phyloP scores from a whole-genome alignment of 2,113 vertebrate genomes.

The Dipodomys spectabilis region DNA sequence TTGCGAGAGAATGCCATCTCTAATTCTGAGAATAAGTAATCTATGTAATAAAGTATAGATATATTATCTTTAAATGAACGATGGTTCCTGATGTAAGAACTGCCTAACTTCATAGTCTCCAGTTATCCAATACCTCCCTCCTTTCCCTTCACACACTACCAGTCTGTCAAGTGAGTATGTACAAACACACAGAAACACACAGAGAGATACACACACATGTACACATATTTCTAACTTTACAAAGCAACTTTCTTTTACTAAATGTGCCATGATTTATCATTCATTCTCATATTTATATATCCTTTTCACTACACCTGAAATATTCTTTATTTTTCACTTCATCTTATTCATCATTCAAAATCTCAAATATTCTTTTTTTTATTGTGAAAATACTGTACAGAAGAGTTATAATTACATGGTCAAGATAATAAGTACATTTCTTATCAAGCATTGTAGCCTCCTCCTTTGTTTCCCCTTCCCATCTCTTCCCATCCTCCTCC shows the following conservation, averaged over 20 bases:
- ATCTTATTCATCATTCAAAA: not conserved
- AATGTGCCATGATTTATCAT: not conserved
- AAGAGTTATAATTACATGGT: no score
- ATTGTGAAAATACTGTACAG: no score
- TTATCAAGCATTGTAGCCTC: no score
- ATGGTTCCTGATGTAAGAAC: not conserved
- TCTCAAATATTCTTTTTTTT: not conserved
- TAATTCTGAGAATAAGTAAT: not conserved
- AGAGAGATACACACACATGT: not conserved
- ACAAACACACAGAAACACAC: not conserved
- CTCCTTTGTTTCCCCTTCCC: no score
- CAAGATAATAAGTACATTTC: no score
- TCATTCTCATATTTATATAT: not conserved
- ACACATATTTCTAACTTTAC: not conserved
- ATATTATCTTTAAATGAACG: not conserved
- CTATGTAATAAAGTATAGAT: not conserved
- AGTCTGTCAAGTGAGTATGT: no score
- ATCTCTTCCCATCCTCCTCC: no score
- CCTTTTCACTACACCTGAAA: not conserved
- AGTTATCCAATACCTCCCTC: not conserved
- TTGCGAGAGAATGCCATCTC: not conserved
- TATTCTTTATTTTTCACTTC: not conserved
- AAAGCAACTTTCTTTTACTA: slow-evolving; percentile 1
- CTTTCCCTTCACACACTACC: not conserved
- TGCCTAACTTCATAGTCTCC: not conserved